These are phyloP conservation scores for Acropternis orthonyx DNA, from an alignment of 2,797 vertebrate species.

Conservation along the genomic window DNA sequence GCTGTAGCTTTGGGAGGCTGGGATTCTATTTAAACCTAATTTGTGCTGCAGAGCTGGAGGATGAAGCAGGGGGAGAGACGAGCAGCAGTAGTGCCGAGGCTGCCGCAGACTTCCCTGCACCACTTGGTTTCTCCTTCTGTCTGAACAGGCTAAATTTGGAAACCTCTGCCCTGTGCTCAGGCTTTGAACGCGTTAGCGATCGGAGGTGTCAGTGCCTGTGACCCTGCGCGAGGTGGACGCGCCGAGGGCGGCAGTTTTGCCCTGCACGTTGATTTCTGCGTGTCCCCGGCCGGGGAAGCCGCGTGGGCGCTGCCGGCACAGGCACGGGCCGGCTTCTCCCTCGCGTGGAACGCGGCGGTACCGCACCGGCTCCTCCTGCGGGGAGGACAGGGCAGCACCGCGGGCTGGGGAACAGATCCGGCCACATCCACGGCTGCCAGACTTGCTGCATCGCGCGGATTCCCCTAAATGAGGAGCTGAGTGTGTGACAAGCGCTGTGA, in stretches of 20 bases:
- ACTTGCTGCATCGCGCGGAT: not conserved
- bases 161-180: not conserved
- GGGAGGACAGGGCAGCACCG: accelerated
- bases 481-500: not conserved
- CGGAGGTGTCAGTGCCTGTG: not conserved
- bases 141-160: not conserved
- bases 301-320: not conserved
- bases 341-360: not conserved
- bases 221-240: not conserved
- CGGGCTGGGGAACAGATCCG: not conserved
- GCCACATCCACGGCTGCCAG: not conserved
- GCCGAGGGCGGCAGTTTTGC: not conserved
- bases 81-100: not conserved
- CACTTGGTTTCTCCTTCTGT: not conserved
- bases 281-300: not conserved
- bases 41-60: not conserved
- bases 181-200: accelerated
- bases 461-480: not conserved
- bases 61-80: not conserved
- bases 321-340: not conserved
- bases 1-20: not conserved
- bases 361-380: not conserved
- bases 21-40: not conserved
- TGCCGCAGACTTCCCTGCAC: not conserved
- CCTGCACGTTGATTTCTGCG: not conserved